These are phyloP conservation scores for Oreochromis niloticus DNA, from an alignment of 2,113 vertebrate species.

Conservation along the genomic window DNA sequence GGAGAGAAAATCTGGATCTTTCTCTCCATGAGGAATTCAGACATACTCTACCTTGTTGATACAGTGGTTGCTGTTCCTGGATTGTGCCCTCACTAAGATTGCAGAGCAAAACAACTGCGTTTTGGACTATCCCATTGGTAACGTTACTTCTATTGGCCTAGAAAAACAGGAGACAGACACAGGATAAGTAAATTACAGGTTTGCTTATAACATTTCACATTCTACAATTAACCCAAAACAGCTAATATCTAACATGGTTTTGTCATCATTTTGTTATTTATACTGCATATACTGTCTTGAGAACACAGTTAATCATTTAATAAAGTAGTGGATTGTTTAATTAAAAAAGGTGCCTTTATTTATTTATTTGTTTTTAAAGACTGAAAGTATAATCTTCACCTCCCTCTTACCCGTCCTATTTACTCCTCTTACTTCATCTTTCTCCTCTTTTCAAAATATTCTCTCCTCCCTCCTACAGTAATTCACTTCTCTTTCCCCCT, in stretches of 20 bases:
- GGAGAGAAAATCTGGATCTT: background rate
- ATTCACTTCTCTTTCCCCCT: constrained; percentile 26
- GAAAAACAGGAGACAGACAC: background rate
- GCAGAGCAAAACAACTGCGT: constrained; percentile 50
- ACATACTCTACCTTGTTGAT: constrained; percentile 42
- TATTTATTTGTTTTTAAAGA: background rate
- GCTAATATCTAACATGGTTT: background rate
- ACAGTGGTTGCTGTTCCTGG: constrained; percentile 33
- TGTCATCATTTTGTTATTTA: background rate
- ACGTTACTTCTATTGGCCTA: constrained; percentile 21
- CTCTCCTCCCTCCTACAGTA: background rate
- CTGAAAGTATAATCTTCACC: background rate
- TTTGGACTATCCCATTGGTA: constrained; percentile 37
- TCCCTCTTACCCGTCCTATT: background rate
- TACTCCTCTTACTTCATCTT: background rate
- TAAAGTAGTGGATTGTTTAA: background rate
- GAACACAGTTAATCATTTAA: background rate
- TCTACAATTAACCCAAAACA: background rate
- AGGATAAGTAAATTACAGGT: background rate
- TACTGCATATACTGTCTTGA: background rate
- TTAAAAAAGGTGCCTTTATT: background rate
- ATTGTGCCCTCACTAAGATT: constrained; percentile 36
- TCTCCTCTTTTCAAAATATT: background rate
- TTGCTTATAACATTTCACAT: background rate
- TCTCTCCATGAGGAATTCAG: background rate